Base-by-base conservation (phyloP, 2,888 invertebrate species). In the Tridacna gigas region DNA sequence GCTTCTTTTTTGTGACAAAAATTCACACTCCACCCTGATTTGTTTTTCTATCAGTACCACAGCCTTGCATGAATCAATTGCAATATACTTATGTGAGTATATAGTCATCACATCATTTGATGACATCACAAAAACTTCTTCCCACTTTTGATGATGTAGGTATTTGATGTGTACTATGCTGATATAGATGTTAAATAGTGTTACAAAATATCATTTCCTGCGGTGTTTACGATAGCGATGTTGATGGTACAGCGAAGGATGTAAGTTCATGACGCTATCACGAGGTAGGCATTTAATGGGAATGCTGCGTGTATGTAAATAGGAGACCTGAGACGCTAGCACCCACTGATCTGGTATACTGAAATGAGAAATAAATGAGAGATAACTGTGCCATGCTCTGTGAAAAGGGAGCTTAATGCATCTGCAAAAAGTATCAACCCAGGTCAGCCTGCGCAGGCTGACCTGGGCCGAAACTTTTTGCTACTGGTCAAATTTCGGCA, bases 331-430 rank as follows among this genome's bases (percentile, higher is more conserved):
- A 47, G 95, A 94, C 91, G 97, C 97, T 0, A 96, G 96, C 88
- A 98, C 96, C 98, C 98, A 98, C 94, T 97, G 97, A 95, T 98
- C 98, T 26, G 97, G 97, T 94, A 97, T 95, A 93, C 98, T 98
- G 96, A 18, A 95, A 78, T 18, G n/a, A 47, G 22, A 67, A n/a
- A 67, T 15, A 61, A 22, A 61, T 37, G 7, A n/a, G n/a, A n/a
- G n/a, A n/a, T n/a, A n/a, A n/a, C n/a, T n/a, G n/a, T n/a, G n/a
- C n/a, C n/a, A n/a, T n/a, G n/a, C n/a, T n/a, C n/a, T n/a, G n/a
- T n/a, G n/a, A n/a, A n/a, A n/a, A n/a, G n/a, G n/a, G n/a, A n/a
- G n/a, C n/a, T n/a, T n/a, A n/a, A n/a, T n/a, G n/a, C n/a, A n/a
- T n/a, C n/a, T n/a, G n/a, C n/a, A n/a, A n/a, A n/a, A n/a, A n/a